These are phyloP conservation scores for Tupaia chinensis DNA, from an alignment of 2,113 vertebrate species.

Conservation along the genomic window DNA sequence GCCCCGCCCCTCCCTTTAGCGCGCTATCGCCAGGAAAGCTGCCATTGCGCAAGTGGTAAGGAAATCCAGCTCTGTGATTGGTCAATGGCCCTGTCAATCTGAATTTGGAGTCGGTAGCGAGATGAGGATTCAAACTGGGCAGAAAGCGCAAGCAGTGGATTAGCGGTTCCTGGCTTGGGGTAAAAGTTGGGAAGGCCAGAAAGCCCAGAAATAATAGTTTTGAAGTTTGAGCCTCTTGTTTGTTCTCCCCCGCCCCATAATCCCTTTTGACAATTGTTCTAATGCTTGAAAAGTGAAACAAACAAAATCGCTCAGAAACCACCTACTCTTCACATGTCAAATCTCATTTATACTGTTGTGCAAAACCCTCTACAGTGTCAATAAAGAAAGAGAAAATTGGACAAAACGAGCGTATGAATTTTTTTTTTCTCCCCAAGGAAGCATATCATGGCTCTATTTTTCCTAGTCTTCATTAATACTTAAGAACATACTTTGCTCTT, in stretches of 20 bases:
- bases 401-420: neutral
- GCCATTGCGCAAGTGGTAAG: neutral
- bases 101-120: rapidly evolving
- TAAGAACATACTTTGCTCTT: neutral
- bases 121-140: neutral
- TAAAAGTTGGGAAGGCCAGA: neutral
- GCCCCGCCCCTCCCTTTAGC: neutral
- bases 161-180: rapidly evolving
- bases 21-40: neutral
- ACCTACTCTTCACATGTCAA: neutral
- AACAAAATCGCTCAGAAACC: too few species aligned
- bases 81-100: slow-evolving; percentile 38
- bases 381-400: neutral
- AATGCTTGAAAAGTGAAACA: neutral
- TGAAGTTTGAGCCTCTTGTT: neutral
- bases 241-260: rapidly evolving
- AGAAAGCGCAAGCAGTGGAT: rapidly evolving
- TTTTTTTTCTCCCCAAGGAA: neutral
- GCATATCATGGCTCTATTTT: neutral
- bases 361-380: neutral
- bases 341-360: neutral
- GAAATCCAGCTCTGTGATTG: slow-evolving; percentile 42
- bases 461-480: neutral
- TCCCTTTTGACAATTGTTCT: neutral
- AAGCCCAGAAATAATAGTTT: neutral